These are phyloP conservation scores for Subacronicta megacephala DNA, from an alignment of 2,888 invertebrate genomes.

Conservation along the genomic window DNA sequence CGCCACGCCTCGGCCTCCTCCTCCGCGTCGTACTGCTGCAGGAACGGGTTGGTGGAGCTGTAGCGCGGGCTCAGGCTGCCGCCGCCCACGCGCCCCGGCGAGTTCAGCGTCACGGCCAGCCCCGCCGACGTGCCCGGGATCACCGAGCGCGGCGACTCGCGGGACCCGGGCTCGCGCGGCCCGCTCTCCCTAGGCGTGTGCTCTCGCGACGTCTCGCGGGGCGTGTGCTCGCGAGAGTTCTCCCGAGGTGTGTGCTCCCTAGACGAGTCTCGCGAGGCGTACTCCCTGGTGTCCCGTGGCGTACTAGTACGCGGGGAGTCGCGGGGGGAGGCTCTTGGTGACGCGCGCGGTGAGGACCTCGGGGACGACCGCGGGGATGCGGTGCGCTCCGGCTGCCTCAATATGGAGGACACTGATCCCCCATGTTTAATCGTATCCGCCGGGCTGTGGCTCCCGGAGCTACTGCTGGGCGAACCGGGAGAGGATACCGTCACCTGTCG, in stretches of 20 bases:
- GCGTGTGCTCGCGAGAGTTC: constrained; percentile 66
- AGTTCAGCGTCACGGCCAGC: constrained; percentile 90
- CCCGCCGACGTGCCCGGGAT: constrained; percentile 91
- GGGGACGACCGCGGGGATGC: constrained; percentile 80
- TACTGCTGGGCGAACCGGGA: constrained; percentile 96
- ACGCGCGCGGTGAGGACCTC: constrained; percentile 77
- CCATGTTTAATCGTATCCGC: constrained; percentile 93
- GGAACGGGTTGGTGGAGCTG: constrained; percentile 90
- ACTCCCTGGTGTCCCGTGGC: constrained; percentile 71
- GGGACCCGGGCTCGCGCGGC: constrained; percentile 64
- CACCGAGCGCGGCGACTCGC: constrained; percentile 70
- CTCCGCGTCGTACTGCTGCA: constrained; percentile 88
- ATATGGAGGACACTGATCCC: constrained; percentile 84
- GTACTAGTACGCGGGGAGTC: constrained; percentile 77
- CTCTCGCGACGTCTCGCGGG: constrained; percentile 69
- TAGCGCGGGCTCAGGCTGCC: constrained; percentile 78
- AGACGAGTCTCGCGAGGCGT: constrained; percentile 76
- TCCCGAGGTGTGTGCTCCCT: constrained; percentile 74
- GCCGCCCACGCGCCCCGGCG: constrained; percentile 59
- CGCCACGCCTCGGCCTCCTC: constrained; percentile 87
- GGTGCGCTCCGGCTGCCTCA: constrained; percentile 82
- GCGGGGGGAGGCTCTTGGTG: constrained; percentile 75
- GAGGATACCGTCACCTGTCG: constrained; percentile 89
- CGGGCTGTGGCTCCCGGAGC: constrained; percentile 95
- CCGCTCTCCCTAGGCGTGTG: constrained; percentile 68